phyloP scores from a whole-genome alignment of 2,113 vertebrate species.

The Strigops habroptila region DNA sequence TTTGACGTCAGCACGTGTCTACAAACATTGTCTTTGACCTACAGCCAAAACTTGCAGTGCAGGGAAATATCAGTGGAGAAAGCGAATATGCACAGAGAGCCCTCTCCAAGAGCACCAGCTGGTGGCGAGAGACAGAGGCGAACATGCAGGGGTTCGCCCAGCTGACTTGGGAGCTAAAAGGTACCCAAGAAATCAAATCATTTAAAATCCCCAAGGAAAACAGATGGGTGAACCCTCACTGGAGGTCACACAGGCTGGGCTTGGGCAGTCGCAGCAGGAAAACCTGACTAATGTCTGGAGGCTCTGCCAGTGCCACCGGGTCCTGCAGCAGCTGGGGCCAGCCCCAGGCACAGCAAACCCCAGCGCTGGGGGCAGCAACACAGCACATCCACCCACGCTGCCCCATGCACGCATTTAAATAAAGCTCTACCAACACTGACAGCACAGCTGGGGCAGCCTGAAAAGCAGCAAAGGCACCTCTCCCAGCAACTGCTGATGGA shows the following conservation, averaged over 20 bases:
- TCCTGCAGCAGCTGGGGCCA: neutral
- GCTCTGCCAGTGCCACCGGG: neutral
- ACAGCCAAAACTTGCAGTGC: neutral
- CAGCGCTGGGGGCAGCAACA: neutral
- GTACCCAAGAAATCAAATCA: neutral
- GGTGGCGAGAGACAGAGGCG: neutral
- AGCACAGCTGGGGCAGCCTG: neutral
- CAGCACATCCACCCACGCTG: fast-evolving
- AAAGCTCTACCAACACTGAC: fast-evolving
- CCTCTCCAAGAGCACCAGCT: neutral
- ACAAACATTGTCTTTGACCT: slow-evolving; percentile 14
- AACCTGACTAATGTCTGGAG: neutral
- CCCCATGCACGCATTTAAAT: fast-evolving
- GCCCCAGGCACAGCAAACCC: neutral
- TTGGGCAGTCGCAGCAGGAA: neutral
- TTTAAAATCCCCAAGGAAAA: neutral
- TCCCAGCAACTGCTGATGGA: neutral
- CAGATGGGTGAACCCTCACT: neutral
- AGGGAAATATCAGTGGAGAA: neutral
- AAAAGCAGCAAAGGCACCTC: neutral
- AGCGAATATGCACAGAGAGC: neutral
- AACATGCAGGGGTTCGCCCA: fast-evolving
- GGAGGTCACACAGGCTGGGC: neutral
- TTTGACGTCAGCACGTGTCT: neutral
- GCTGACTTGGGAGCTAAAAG: neutral